Percentiles rank a stretch among this genome's conserved stretches.
phyloP scores from a whole-genome alignment of 1,140 invertebrate genomes.

The Phymastichus coffea region DNA sequence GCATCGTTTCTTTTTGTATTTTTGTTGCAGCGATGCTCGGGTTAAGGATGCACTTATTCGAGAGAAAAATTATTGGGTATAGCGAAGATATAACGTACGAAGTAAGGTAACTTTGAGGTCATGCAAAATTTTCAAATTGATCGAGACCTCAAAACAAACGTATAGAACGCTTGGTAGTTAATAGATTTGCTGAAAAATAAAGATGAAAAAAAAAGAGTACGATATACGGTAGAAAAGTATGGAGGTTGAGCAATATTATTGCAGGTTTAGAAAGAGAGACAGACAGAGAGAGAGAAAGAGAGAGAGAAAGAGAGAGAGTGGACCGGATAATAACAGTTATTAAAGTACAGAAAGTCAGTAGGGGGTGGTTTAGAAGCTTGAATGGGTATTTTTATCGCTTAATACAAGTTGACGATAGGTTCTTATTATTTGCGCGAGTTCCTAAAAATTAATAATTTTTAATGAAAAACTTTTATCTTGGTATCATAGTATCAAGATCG shows the following conservation, averaged over 20 bases:
- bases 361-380: slow-evolving; percentile 3
- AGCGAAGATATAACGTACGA: too few relatives aligned
- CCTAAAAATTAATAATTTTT: slow-evolving; percentile 10
- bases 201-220: not conserved
- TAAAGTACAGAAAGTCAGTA: slow-evolving; percentile 5
- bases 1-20: too few relatives aligned
- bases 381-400: slow-evolving; percentile 17
- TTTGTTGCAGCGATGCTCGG: too few relatives aligned
- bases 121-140: too few relatives aligned
- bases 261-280: not conserved
- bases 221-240: not conserved
- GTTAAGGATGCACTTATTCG: too few relatives aligned
- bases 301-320: too few relatives aligned
- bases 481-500: not conserved
- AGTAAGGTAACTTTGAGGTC: too few relatives aligned
- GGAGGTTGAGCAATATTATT: slow-evolving; percentile 15
- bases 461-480: not conserved
- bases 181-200: slow-evolving; percentile 33
- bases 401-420: not conserved
- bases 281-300: too few relatives aligned
- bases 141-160: too few relatives aligned
- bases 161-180: too few relatives aligned
- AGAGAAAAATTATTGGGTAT: too few relatives aligned
- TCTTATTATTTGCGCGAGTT: slow-evolving; percentile 23
- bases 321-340: slow-evolving; percentile 11